phyloP scores from a whole-genome alignment of 2,113 vertebrate species.

The Rhea americana region DNA sequence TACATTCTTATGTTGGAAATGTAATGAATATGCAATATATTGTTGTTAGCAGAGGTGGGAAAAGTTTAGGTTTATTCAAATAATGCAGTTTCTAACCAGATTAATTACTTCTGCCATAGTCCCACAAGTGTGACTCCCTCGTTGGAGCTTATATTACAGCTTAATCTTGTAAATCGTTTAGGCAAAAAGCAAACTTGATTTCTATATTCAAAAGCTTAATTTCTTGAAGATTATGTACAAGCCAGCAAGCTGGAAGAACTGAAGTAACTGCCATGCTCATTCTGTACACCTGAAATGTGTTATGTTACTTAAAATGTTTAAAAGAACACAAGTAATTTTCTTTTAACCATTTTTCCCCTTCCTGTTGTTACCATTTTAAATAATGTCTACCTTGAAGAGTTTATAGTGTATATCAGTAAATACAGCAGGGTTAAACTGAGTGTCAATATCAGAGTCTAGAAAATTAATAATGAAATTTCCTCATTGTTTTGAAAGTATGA shows the following conservation, averaged over 20 bases:
- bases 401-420: not conserved
- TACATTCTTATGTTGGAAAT: not conserved
- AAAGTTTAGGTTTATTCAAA: not conserved
- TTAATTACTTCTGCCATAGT: not conserved
- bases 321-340: not conserved
- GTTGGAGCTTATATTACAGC: not conserved
- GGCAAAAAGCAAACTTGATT: not conserved
- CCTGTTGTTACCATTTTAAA: not conserved
- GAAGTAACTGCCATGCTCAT: not conserved
- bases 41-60: not conserved
- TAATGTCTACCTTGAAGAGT: not conserved
- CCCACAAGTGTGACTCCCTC: not conserved
- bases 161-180: not conserved
- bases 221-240: not conserved
- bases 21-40: not conserved
- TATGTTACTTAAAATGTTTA: not conserved
- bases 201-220: not conserved
- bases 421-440: not conserved
- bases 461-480: not conserved
- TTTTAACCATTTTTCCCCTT: not conserved
- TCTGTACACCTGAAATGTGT: not conserved
- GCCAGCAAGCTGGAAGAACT: not conserved
- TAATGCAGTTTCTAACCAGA: not conserved
- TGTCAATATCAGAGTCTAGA: not conserved
- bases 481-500: not conserved